A percentile compares a stretch with the other conserved stretches of the same genome.
phyloP scores from a whole-genome alignment of 2,888 invertebrate genomes.

The Leucoptera coffeella region DNA sequence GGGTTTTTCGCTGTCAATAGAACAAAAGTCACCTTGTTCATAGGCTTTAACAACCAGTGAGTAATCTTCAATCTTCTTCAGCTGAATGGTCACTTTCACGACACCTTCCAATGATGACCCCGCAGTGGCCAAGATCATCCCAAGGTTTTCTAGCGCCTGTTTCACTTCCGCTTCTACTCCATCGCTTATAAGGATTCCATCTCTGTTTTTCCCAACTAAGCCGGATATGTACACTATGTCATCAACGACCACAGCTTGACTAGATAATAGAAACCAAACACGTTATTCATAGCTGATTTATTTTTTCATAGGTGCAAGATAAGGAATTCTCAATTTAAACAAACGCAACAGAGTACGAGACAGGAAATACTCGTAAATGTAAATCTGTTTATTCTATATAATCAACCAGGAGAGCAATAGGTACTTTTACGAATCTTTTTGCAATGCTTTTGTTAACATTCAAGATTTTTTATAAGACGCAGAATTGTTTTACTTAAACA shows the following conservation, averaged over 20 bases:
- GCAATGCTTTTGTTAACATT: no score
- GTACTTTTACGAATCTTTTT: no score
- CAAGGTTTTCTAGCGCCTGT: slow-evolving; percentile 73
- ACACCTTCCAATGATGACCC: slow-evolving; percentile 68
- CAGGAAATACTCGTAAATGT: no score
- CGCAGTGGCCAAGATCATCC: slow-evolving; percentile 68
- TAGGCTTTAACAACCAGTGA: slow-evolving; percentile 77
- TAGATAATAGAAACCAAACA: slow-evolving; percentile 29
- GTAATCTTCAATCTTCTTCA: slow-evolving; percentile 78
- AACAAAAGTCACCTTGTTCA: slow-evolving; percentile 72
- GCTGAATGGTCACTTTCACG: slow-evolving; percentile 78
- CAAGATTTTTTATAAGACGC: no score
- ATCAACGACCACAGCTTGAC: slow-evolving; percentile 80
- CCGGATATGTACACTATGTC: slow-evolving; percentile 80
- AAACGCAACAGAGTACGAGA: no score
- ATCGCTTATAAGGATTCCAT: slow-evolving; percentile 66
- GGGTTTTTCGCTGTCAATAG: no score
- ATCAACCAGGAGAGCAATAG: no score
- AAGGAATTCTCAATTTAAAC: no score
- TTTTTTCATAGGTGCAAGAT: no score
- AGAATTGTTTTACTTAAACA: no score
- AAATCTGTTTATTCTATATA: no score
- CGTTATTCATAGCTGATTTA: no score
- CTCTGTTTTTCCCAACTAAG: slow-evolving; percentile 70
- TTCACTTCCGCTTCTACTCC: slow-evolving; percentile 69